Evolutionary conservation across 2,888 invertebrate species (phyloP).

Genomic region (Tetramorium bicarinatum): DNA sequence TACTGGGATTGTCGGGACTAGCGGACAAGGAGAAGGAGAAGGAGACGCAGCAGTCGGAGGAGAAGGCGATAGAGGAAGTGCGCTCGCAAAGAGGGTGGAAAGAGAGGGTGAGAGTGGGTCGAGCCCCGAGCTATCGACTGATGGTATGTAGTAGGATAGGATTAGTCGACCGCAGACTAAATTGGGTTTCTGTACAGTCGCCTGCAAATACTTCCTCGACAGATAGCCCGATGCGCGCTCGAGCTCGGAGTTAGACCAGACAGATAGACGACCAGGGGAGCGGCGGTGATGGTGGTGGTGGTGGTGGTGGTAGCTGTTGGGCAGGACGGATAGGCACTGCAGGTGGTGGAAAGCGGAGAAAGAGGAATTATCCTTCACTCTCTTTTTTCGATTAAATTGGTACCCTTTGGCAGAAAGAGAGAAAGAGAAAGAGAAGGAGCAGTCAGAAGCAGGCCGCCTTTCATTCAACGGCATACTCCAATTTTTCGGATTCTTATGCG

Average conservation of each 20-base stretch:
- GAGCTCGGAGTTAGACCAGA: constrained; percentile 67
- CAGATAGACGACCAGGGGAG: constrained; percentile 53
- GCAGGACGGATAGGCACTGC: constrained; percentile 37
- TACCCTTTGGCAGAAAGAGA: constrained; percentile 37
- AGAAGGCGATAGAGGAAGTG: constrained; percentile 5
- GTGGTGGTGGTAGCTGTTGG: constrained; percentile 29
- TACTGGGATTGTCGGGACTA: constrained; percentile 49
- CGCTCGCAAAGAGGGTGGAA: constrained; percentile 52
- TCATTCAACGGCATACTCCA: constrained; percentile 18
- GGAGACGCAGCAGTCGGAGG: constrained; percentile 23
- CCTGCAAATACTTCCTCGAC: constrained; percentile 82
- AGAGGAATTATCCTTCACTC: constrained; percentile 75
- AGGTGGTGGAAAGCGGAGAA: constrained; percentile 56
- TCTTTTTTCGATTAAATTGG: constrained; percentile 77
- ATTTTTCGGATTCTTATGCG: constrained; percentile 30
- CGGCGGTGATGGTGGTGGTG: constrained; percentile 8
- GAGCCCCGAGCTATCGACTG: constrained; percentile 84
- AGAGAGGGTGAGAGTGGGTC: constrained; percentile 68
- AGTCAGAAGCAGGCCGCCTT: constrained; percentile 41
- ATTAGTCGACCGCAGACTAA: constrained; percentile 85
- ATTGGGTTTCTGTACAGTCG: constrained; percentile 85
- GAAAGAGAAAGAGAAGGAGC: constrained; percentile 14
- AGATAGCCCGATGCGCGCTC: constrained; percentile 71
- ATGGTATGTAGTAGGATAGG: constrained; percentile 83
- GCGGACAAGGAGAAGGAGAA: neutral